Evolutionary conservation across 1,140 invertebrate genomes (phyloP).

Genomic region (Cataglyphis hispanica): DNA sequence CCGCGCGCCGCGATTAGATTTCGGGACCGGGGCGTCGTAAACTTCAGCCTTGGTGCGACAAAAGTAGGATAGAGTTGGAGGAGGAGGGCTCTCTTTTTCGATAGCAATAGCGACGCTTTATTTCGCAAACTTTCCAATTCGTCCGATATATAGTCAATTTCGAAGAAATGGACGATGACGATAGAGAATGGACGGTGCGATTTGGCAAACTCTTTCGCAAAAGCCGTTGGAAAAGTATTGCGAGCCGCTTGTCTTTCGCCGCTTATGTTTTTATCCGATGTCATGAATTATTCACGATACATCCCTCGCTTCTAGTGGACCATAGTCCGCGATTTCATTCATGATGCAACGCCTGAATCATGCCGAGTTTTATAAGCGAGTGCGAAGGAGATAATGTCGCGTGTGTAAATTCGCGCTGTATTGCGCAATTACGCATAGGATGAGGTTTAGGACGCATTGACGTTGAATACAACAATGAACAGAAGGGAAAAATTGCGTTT

Average conservation of each 20-base stretch:
- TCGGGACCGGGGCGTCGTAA: slow-evolving; percentile 20
- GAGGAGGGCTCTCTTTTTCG: neutral
- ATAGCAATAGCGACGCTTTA: neutral
- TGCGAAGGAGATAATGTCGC: slow-evolving; percentile 47
- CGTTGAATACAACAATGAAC: neutral
- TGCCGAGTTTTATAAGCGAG: slow-evolving; percentile 58
- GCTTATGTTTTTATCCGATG: slow-evolving; percentile 52
- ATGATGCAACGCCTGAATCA: slow-evolving; percentile 64
- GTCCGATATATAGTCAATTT: neutral
- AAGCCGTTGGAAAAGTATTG: slow-evolving; percentile 15
- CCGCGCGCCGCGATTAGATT: slow-evolving; percentile 35
- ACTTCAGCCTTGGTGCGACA: neutral
- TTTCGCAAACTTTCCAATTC: neutral
- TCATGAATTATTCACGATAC: slow-evolving; percentile 64
- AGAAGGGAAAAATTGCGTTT: neutral
- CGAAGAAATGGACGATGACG: neutral
- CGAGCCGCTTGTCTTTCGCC: slow-evolving; percentile 41
- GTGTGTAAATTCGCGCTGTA: slow-evolving; percentile 34
- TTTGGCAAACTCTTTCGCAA: slow-evolving; percentile 16
- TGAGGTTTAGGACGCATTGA: neutral
- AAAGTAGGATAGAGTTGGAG: neutral
- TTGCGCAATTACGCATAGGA: slow-evolving; percentile 41
- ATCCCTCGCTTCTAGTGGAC: slow-evolving; percentile 63
- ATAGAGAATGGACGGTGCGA: neutral
- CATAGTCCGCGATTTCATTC: slow-evolving; percentile 62